Evolutionary conservation across 2,888 invertebrate genomes (phyloP), one percentile per base, ranked within the genome.

Genomic region (Sinotaia quadrata): DNA sequence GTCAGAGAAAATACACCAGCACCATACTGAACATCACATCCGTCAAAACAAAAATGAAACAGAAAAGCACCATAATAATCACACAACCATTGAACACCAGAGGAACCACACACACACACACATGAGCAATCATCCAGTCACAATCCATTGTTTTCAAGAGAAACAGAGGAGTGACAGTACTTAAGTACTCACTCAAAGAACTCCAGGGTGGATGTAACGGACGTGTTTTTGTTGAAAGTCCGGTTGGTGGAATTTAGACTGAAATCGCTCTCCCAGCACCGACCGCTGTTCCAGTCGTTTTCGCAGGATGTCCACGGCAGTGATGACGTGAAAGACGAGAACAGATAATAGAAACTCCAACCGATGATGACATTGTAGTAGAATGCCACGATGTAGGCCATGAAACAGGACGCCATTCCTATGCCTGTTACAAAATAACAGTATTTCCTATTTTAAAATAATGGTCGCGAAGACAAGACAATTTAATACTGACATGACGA

Each of bases 301-400:
- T 93, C 92, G 85, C 94, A 95, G 78, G 92, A 92, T 66, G 93
- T 89, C 94, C 95, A 95, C 1, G 95, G 95, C 34, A 95, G 89
- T 15, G 92, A 90, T 7, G 92, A 90, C 24, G 87, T 85, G 80
- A 91, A 88, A 47, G 94, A 94, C 21, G 93, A 92, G 76, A 93
- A 91, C 78, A 94, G 91, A 89, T 94, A 95, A 90, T 93, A 94
- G 76, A 94, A 89, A 3, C 94, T 92, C 95, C 95, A 95, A 58
- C 92, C 94, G 81, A 95, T 94, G 81, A 95, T 94, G 66, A 94
- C 94, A 88, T 95, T 95, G 80, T 88, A 88, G 75, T 87, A 88
- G 75, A 88, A 86, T 24, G 87, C 85, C 5, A 88, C 88, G 58
- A 83, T 81, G 73, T 84, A 87, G 4, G 88, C 83, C 77, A 88